phyloP scores from a whole-genome alignment of 92 coral and sea anemone genomes.

The Palythoa caribaeorum region DNA sequence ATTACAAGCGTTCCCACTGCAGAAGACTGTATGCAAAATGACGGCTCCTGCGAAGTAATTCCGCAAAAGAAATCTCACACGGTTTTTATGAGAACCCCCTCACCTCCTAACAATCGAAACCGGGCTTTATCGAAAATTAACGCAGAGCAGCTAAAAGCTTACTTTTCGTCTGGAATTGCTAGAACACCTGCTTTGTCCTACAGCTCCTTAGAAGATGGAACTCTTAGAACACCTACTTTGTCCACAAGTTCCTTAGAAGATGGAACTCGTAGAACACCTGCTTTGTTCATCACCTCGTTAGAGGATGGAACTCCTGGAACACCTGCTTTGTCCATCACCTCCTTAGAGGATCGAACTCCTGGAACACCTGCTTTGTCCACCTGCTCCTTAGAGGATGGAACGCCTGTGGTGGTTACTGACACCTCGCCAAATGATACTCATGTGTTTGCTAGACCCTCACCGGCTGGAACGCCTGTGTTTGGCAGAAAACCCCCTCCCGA shows the following conservation, averaged over 20 bases:
- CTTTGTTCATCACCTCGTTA: neutral
- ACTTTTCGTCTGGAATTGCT: neutral
- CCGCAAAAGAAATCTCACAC: neutral
- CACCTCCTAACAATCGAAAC: constrained; percentile 17
- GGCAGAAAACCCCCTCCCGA: constrained; percentile 6
- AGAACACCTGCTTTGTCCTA: neutral
- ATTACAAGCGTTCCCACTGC: constrained; percentile 37
- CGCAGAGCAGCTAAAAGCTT: neutral
- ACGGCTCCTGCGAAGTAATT: neutral
- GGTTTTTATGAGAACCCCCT: neutral
- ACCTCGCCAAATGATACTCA: neutral
- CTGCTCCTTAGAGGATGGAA: neutral
- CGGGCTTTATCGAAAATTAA: constrained; percentile 15
- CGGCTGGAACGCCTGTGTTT: constrained; percentile 33
- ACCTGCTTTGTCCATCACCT: neutral
- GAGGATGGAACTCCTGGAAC: neutral
- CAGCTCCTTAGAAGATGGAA: neutral
- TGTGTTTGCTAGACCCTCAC: constrained; percentile 13
- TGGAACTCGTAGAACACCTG: neutral
- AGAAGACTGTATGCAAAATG: neutral
- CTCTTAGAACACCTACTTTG: neutral
- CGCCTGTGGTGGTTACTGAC: neutral
- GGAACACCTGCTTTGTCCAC: neutral
- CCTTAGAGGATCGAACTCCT: neutral
- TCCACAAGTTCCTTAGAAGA: neutral